phyloP scores from a whole-genome alignment of 2,797 vertebrate species.

The Sebastiscus tertius region DNA sequence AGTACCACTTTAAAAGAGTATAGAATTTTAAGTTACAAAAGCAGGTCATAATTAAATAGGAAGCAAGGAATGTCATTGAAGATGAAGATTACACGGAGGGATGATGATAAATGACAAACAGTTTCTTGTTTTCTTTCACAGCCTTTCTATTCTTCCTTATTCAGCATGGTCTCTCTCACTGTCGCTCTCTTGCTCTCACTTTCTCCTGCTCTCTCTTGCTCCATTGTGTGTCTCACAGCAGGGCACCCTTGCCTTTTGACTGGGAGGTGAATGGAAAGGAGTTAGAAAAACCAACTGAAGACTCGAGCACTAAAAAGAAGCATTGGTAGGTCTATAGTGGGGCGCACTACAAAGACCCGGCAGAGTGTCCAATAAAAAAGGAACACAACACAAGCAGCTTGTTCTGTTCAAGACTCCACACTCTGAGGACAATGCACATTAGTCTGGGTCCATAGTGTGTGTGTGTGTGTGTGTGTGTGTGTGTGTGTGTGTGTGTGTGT shows the following conservation, averaged over 20 bases:
- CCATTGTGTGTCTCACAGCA: conserved; percentile 63
- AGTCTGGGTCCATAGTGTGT: conserved; percentile 40
- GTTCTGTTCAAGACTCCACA: conserved; percentile 61
- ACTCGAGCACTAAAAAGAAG: conserved; percentile 66
- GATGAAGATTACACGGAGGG: neutral
- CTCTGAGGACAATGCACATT: conserved; percentile 64
- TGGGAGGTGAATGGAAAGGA: conserved; percentile 80
- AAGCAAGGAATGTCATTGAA: neutral
- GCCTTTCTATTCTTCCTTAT: neutral
- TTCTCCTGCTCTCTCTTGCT: conserved; percentile 30
- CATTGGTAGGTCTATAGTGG: conserved; percentile 58
- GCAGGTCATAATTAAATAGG: neutral
- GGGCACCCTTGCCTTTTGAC: conserved; percentile 79
- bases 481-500: neutral
- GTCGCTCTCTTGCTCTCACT: neutral
- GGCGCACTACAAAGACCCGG: conserved; percentile 54
- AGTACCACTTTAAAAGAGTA: neutral
- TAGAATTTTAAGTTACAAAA: neutral
- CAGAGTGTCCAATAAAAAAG: conserved; percentile 62
- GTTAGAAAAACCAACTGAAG: conserved; percentile 78
- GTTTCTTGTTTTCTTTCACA: neutral
- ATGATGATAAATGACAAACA: neutral
- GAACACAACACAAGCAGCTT: conserved; percentile 70
- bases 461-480: conserved; percentile 6
- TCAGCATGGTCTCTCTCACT: neutral